Conservation (phyloP, 1,140 invertebrate species). For the Mya arenaria region DNA sequence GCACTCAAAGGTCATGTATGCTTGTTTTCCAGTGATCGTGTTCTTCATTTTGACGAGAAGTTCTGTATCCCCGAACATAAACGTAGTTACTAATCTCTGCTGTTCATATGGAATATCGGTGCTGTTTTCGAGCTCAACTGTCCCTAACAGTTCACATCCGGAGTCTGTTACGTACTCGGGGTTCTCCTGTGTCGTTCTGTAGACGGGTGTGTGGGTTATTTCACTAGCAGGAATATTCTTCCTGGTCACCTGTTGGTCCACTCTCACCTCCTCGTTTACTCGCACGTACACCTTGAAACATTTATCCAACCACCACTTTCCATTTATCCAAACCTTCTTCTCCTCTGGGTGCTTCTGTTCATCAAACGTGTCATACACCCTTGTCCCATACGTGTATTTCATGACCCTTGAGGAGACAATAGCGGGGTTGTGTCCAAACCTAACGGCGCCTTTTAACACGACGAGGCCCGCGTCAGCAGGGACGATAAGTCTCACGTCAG, state of each 20-base stretch:
- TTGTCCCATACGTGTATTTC: slow-evolving; percentile 53
- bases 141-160: background rate
- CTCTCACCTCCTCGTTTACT: background rate
- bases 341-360: slow-evolving; percentile 3
- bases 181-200: background rate
- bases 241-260: background rate
- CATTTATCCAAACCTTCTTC: background rate
- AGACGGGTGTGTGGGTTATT: background rate
- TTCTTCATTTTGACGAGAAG: background rate
- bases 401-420: slow-evolving; percentile 29
- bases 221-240: background rate
- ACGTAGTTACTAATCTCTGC: background rate
- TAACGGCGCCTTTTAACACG: slow-evolving; percentile 59
- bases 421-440: slow-evolving; percentile 53
- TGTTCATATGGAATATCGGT: background rate
- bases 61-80: slow-evolving; percentile 9
- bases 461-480: slow-evolving; percentile 55
- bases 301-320: background rate
- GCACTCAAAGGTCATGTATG: too few species aligned
- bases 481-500: slow-evolving; percentile 37
- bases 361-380: slow-evolving; percentile 29
- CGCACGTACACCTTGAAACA: background rate
- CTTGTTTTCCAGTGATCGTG: background rate
- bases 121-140: background rate
- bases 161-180: background rate